These are phyloP conservation scores for Subanguina moxae DNA, from an alignment of 1,140 invertebrate species.

Conservation along the genomic window DNA sequence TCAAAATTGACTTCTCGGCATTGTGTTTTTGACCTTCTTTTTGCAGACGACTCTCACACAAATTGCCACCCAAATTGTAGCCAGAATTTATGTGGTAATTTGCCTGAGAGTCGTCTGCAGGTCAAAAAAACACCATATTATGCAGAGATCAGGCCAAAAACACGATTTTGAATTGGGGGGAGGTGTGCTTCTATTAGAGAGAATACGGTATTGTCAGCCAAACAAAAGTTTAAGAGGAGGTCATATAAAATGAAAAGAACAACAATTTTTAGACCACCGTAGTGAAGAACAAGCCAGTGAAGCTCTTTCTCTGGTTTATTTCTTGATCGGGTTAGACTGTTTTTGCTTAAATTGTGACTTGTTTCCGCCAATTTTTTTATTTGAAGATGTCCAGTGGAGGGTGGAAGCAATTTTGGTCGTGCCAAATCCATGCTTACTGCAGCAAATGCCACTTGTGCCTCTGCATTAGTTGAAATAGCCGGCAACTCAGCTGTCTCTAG, in stretches of 20 bases:
- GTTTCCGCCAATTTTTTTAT: not conserved
- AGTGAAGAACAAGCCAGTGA: not conserved
- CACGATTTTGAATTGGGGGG: no score
- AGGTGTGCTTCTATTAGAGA: no score
- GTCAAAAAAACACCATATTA: no score
- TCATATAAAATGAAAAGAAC: not conserved
- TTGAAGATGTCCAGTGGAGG: slow-evolving; percentile 26
- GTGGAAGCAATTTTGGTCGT: slow-evolving; percentile 15
- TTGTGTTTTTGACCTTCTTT: no score
- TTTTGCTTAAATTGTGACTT: slow-evolving; percentile 17
- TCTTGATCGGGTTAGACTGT: slow-evolving; percentile 10
- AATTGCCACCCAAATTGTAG: no score
- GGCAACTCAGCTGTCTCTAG: not conserved
- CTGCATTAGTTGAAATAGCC: not conserved
- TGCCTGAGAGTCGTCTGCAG: no score
- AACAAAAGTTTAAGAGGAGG: not conserved
- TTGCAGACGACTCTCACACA: no score
- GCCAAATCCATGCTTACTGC: not conserved
- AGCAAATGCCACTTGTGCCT: not conserved
- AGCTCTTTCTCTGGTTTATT: slow-evolving; percentile 13
- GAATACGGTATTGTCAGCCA: no score
- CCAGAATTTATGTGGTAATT: no score
- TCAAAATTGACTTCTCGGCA: no score
- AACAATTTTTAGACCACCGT: not conserved
- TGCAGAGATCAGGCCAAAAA: no score